These are phyloP conservation scores for Nudaria mundana DNA, from an alignment of 2,888 invertebrate genomes.

Conservation along the genomic window DNA sequence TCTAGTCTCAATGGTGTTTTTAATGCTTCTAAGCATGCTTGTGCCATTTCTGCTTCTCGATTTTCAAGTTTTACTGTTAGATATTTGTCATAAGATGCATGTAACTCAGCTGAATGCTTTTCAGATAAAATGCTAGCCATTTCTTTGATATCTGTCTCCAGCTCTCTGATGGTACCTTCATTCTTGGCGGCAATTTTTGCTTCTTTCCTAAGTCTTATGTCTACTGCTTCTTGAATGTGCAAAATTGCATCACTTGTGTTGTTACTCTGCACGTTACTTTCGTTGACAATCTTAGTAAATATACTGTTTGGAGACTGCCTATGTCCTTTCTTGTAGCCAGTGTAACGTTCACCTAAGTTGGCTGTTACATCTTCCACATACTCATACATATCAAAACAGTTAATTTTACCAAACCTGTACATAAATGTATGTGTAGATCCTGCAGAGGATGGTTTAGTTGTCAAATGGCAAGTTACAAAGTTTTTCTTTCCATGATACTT, in stretches of 20 bases:
- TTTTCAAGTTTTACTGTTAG: conserved; percentile 52
- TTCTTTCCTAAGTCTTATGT: conserved; percentile 60
- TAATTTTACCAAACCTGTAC: conserved; percentile 83
- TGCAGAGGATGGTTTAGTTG: conserved; percentile 70
- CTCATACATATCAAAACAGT: conserved; percentile 77
- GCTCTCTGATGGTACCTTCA: conserved; percentile 63
- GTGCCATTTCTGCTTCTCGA: conserved; percentile 63
- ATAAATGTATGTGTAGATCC: conserved; percentile 83
- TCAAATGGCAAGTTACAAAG: conserved; percentile 83
- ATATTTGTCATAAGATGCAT: conserved; percentile 50
- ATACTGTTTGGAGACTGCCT: conserved; percentile 57
- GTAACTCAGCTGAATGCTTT: conserved; percentile 58
- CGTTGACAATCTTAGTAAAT: conserved; percentile 67
- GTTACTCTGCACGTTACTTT: conserved; percentile 61
- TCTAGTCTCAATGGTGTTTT: conserved; percentile 54
- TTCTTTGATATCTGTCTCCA: conserved; percentile 71
- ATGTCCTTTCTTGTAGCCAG: conserved; percentile 66
- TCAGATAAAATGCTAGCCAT: conserved; percentile 68
- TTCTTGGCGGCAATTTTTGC: conserved; percentile 66
- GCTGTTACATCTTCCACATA: conserved; percentile 76
- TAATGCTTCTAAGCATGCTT: conserved; percentile 65
- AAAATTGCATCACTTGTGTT: conserved; percentile 67
- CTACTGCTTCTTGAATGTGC: conserved; percentile 67
- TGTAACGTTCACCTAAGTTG: conserved; percentile 76
- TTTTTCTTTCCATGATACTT: conserved; percentile 76